Base-by-base conservation (phyloP, 2,797 vertebrate species). In the Catharus ustulatus region DNA sequence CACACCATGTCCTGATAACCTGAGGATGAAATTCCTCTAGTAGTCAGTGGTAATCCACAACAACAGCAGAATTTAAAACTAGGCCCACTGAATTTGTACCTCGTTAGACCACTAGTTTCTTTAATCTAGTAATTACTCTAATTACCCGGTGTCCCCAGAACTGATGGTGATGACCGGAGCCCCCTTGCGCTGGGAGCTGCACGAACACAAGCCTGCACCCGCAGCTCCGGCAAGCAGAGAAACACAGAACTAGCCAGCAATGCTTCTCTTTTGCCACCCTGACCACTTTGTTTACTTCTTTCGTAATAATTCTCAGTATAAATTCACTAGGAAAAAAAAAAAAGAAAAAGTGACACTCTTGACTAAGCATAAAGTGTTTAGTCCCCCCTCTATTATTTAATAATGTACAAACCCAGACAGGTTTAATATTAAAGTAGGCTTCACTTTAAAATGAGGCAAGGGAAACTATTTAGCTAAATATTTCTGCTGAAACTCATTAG, bases 161-260 rank as follows among this genome's bases (percentile, higher is more conserved):
- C 48, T 6, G 10, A 18, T 2, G 45, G 67, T 3, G 81, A 71
- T 6, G 83, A 74, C 61, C 69, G 12, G 89, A 95, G 80, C 79
- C 89, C 89, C 87, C 91, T 83, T 85, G 94, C 8, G 78, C 94
- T 81, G 10, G 62, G 68, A 90, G 73, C 68, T 11, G 83, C 81
- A 36, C 5, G 21, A 23, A 67, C 30, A 40, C 15, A 13, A 5
- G 13, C 23, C 81, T 19, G 45, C 45, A 38, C 15, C 9, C 76
- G 22, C 34, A 46, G 67, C 51, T 48, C 81, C 71, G 2, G 6
- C n/a, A n/a, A 38, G 61, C 7, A 12, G 6, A 30, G 23, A 9
- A 30, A 26, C 42, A 29, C 45, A 16, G 46, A 75, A 21, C 80
- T 15, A 72, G 2, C 12, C 11, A 59, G 29, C n/a, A 20, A 67